These are phyloP conservation scores for Pogonomyrmex barbatus DNA, from an alignment of 1,140 invertebrate species.

Conservation along the genomic window DNA sequence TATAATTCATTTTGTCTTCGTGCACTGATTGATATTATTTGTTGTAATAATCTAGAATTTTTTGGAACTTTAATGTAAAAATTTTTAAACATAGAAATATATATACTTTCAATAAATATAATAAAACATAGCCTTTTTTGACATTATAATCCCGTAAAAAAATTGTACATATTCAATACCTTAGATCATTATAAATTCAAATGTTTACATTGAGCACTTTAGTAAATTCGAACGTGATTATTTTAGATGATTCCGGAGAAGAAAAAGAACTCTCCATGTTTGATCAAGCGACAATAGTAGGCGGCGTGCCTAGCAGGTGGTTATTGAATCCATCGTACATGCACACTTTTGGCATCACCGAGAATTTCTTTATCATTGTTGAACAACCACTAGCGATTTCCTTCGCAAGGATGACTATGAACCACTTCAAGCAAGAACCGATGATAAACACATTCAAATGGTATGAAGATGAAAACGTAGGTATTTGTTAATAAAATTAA, in stretches of 20 bases:
- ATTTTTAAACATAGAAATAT: too few species aligned
- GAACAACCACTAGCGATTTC: constrained; percentile 94
- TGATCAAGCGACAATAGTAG: constrained; percentile 90
- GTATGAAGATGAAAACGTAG: constrained; percentile 90
- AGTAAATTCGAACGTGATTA: constrained; percentile 4
- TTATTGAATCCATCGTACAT: constrained; percentile 93
- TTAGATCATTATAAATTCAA: neutral
- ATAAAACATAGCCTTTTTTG: too few species aligned
- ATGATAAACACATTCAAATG: constrained; percentile 89
- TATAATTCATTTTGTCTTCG: too few species aligned
- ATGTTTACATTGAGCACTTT: constrained; percentile 7
- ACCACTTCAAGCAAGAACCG: constrained; percentile 88
- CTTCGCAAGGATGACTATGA: constrained; percentile 87
- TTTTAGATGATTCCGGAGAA: constrained; percentile 71
- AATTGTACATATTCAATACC: neutral
- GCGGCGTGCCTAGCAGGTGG: constrained; percentile 91
- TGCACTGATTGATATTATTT: too few species aligned
- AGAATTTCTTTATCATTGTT: constrained; percentile 93
- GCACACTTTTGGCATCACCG: constrained; percentile 95
- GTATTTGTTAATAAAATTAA: neutral
- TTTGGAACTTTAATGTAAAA: too few species aligned
- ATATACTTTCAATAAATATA: too few species aligned
- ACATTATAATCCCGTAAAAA: too few species aligned
- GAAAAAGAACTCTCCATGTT: constrained; percentile 88
- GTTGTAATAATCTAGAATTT: too few species aligned